Evolutionary conservation across 1,140 invertebrate genomes (phyloP).

Genomic region (Tachypleus tridentatus): DNA sequence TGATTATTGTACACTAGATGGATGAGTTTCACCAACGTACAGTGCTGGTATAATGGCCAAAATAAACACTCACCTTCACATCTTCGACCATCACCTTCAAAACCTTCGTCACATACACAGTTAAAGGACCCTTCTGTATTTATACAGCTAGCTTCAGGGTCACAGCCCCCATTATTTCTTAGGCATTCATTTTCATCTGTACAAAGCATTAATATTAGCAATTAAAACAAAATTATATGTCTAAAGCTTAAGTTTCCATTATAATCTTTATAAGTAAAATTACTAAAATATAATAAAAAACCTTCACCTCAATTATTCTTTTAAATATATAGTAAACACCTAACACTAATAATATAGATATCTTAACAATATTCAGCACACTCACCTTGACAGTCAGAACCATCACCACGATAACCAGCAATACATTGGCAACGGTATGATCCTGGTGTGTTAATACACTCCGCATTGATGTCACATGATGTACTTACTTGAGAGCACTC

Average conservation of each 20-base stretch:
- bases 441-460: slow-evolving; percentile 46
- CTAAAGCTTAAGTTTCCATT: no score
- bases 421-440: slow-evolving; percentile 62
- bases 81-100: slow-evolving; percentile 28
- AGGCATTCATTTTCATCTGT: slow-evolving; percentile 84
- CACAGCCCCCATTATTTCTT: slow-evolving; percentile 53
- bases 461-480: slow-evolving; percentile 44
- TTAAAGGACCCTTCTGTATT: slow-evolving; percentile 50
- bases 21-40: no score
- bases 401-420: slow-evolving; percentile 52
- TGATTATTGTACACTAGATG: no score
- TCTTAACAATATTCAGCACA: slow-evolving; percentile 28
- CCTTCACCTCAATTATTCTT: no score
- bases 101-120: slow-evolving; percentile 30
- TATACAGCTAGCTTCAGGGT: slow-evolving; percentile 81
- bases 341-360: no score
- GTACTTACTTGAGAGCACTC: slow-evolving; percentile 60
- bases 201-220: slow-evolving; percentile 48
- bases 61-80: slow-evolving; percentile 31
- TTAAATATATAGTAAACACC: no score
- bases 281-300: no score
- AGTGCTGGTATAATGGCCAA: no score
- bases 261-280: no score
- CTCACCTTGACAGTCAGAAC: slow-evolving; percentile 44
- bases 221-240: no score